These are phyloP conservation scores for Semaprochilodus insignis DNA, from an alignment of 2,797 vertebrate genomes.

Conservation along the genomic window DNA sequence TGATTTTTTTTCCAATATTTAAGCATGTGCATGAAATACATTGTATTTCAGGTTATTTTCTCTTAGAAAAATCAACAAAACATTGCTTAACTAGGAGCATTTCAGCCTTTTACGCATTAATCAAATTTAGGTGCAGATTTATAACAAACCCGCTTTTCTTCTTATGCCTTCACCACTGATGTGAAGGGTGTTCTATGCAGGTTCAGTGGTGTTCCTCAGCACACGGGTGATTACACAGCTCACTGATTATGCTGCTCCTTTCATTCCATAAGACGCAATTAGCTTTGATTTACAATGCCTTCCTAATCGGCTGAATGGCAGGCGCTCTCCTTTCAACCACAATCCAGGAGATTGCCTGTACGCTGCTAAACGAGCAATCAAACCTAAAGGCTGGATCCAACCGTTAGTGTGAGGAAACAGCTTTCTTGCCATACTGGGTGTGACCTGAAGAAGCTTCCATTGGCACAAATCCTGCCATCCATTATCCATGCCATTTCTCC, in stretches of 20 bases:
- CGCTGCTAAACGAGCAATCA: slow-evolving; percentile 48
- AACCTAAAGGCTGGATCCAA: slow-evolving; percentile 38
- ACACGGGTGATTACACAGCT: slow-evolving; percentile 46
- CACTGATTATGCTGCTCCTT: slow-evolving; percentile 45
- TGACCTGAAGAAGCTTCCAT: not conserved
- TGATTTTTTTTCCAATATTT: too few species aligned
- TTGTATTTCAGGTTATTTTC: too few species aligned
- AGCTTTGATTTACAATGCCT: slow-evolving; percentile 62
- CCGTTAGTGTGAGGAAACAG: slow-evolving; percentile 13
- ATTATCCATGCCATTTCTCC: not conserved
- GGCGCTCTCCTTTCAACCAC: slow-evolving; percentile 38
- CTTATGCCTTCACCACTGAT: not conserved
- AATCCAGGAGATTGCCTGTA: slow-evolving; percentile 54
- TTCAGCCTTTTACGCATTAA: too few species aligned
- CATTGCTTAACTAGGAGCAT: too few species aligned
- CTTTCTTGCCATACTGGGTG: slow-evolving; percentile 1
- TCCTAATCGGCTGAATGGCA: slow-evolving; percentile 50
- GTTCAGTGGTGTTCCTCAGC: slow-evolving; percentile 1
- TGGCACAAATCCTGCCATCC: not conserved
- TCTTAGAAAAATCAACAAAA: too few species aligned
- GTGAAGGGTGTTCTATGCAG: not conserved
- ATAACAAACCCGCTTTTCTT: too few species aligned
- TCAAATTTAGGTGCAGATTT: too few species aligned
- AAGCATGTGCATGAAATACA: too few species aligned
- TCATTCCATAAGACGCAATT: slow-evolving; percentile 52